A percentile compares a stretch with the other conserved stretches of the same genome.
Evolutionary conservation across 2,888 invertebrate species (phyloP).

Genomic region (Deilephila elpenor): DNA sequence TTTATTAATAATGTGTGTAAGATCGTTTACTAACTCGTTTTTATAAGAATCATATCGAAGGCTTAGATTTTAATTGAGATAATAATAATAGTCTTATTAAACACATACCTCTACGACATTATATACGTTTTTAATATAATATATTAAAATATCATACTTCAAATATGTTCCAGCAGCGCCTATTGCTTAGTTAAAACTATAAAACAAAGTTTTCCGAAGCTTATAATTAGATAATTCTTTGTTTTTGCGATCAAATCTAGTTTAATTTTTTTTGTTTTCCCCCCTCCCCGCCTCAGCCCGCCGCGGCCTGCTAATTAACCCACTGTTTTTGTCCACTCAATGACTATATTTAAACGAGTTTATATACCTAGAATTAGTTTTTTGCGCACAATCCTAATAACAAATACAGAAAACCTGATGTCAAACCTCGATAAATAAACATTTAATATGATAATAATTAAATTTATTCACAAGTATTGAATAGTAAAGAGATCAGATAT

Average conservation of each 20-base stretch:
- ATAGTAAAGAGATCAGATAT: neutral
- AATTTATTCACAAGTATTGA: neutral
- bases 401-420: neutral
- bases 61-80: too few relatives aligned
- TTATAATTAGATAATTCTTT: neutral
- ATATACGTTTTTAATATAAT: too few relatives aligned
- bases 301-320: neutral
- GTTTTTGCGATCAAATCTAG: constrained; percentile 4
- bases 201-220: neutral
- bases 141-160: too few relatives aligned
- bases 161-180: too few relatives aligned
- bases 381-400: neutral
- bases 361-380: constrained; percentile 2
- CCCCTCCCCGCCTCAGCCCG: neutral
- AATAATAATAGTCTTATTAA: too few relatives aligned
- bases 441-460: constrained; percentile 3
- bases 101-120: too few relatives aligned
- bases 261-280: neutral
- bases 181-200: neutral
- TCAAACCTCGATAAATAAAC: constrained; percentile 1
- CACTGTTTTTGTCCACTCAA: constrained; percentile 8
- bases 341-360: neutral
- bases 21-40: too few relatives aligned
- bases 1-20: too few relatives aligned
- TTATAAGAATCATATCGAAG: too few relatives aligned